Percentiles rank a stretch among this genome's conserved stretches.
Conservation (phyloP, 1,140 invertebrate species). For the Trachelipus rathkii region DNA sequence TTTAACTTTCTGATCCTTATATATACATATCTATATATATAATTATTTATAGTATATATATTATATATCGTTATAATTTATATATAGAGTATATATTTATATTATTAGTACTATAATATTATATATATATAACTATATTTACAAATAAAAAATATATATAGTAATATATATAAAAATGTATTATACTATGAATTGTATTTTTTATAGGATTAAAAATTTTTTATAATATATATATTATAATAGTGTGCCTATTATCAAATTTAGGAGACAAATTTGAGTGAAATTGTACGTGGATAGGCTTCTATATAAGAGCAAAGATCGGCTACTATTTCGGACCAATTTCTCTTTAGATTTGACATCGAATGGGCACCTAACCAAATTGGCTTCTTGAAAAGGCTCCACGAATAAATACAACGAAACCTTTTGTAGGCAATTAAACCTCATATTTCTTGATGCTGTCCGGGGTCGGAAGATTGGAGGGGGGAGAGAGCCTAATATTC, state of each 20-base stretch:
- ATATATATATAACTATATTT: too few species aligned
- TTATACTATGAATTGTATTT: too few species aligned
- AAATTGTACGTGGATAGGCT: background rate
- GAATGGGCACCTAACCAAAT: background rate
- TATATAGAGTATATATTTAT: too few species aligned
- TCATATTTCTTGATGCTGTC: slow-evolving; percentile 7
- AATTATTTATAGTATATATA: too few species aligned
- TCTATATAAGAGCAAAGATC: background rate
- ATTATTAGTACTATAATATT: too few species aligned
- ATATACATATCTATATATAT: too few species aligned
- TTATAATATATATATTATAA: background rate
- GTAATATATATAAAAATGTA: too few species aligned
- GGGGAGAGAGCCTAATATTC: background rate
- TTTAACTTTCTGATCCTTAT: too few species aligned
- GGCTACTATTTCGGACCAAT: background rate
- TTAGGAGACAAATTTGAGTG: background rate
- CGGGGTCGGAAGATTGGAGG: background rate
- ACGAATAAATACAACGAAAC: slow-evolving; percentile 4
- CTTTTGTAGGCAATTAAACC: slow-evolving; percentile 1
- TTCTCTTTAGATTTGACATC: background rate
- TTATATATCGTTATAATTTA: too few species aligned
- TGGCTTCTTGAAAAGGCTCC: background rate
- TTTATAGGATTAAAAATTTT: too few species aligned
- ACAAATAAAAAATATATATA: too few species aligned
- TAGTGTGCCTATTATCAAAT: background rate